A percentile compares a stretch with the other conserved stretches of the same genome.
phyloP scores from a whole-genome alignment of 2,113 vertebrate species.

The Stictonetta naevosa region DNA sequence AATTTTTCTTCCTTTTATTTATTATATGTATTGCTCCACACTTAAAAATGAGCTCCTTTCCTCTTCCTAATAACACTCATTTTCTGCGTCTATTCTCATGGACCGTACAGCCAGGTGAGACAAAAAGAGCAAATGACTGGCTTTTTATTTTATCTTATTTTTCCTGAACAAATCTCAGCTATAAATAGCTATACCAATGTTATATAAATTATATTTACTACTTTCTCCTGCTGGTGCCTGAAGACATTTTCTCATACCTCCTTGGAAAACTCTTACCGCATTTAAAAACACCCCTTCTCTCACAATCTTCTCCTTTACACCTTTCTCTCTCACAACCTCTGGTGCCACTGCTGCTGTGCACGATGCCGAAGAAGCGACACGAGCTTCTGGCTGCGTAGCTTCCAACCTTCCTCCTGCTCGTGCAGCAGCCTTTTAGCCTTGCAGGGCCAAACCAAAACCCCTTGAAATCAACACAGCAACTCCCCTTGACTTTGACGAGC shows the following conservation, averaged over 20 bases:
- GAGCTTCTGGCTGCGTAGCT: background rate
- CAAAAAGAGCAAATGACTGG: background rate
- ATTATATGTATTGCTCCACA: background rate
- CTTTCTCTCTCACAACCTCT: background rate
- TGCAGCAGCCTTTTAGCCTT: background rate
- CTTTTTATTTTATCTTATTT: constrained; percentile 16
- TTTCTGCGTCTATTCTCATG: background rate
- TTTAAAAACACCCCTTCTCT: background rate
- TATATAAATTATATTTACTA: background rate
- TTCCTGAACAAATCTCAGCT: background rate
- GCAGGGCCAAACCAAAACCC: background rate
- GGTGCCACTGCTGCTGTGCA: background rate
- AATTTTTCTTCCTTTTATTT: background rate
- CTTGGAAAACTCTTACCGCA: background rate
- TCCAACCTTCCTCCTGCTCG: background rate
- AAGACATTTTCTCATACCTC: constrained; percentile 24
- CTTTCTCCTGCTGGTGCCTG: background rate
- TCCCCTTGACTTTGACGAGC: background rate
- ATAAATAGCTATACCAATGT: background rate
- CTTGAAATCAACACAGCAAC: background rate
- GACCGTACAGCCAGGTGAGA: background rate
- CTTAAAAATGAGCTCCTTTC: background rate
- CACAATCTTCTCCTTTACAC: background rate
- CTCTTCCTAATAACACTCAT: background rate
- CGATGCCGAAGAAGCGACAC: background rate